Percentiles rank a stretch among this genome's conserved stretches.
These are phyloP conservation scores for Theropithecus gelada DNA, from an alignment of 2,113 vertebrate genomes.

Conservation along the genomic window DNA sequence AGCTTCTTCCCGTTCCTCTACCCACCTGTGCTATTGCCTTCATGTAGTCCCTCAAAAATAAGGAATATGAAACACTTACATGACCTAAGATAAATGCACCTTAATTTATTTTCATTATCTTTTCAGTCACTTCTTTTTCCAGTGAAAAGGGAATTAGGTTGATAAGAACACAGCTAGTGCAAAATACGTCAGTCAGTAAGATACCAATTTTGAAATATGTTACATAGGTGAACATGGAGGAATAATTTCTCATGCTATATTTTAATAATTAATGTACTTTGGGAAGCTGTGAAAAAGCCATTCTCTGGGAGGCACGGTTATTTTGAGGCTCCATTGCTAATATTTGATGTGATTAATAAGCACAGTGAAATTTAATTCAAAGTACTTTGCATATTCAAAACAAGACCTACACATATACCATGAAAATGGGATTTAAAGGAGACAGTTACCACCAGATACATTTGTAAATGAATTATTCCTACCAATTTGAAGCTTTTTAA, in stretches of 20 bases:
- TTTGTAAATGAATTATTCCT: slow-evolving; percentile 57
- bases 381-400: slow-evolving; percentile 57
- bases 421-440: slow-evolving; percentile 68
- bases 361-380: slow-evolving; percentile 54
- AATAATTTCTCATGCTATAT: slow-evolving; percentile 24
- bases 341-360: slow-evolving; percentile 66
- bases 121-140: not conserved
- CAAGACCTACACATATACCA: not conserved
- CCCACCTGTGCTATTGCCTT: not conserved
- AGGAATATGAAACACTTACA: not conserved
- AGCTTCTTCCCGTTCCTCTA: rapidly evolving
- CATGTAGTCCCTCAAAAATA: not conserved
- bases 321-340: slow-evolving; percentile 58
- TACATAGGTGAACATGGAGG: not conserved
- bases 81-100: not conserved
- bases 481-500: slow-evolving; percentile 42
- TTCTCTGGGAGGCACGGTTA: slow-evolving; percentile 30
- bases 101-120: not conserved
- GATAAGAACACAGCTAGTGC: not conserved
- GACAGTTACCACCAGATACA: slow-evolving; percentile 37
- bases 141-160: not conserved
- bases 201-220: slow-evolving; percentile 22
- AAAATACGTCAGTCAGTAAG: not conserved
- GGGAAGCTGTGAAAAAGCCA: not conserved
- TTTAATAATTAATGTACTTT: slow-evolving; percentile 45